Evolutionary conservation across 2,888 invertebrate genomes (phyloP).

Genomic region (Endotricha flammealis): DNA sequence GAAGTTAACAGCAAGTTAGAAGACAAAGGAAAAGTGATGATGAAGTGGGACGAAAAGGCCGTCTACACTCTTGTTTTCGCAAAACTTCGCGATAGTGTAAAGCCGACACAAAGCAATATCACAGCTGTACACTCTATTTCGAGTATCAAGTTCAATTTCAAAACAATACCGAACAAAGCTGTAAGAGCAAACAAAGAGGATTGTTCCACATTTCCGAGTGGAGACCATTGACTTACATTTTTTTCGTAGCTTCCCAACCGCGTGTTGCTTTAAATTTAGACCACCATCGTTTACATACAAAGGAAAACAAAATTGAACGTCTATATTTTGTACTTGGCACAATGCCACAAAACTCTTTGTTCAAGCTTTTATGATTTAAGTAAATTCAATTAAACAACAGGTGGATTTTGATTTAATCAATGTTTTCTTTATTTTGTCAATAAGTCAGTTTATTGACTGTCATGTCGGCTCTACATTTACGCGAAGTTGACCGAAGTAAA

Average conservation of each 20-base stretch:
- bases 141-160: constrained; percentile 7
- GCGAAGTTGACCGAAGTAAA: too few species aligned
- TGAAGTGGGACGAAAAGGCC: too few species aligned
- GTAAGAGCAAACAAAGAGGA: constrained; percentile 10
- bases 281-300: constrained; percentile 45
- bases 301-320: constrained; percentile 41
- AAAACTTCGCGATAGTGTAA: too few species aligned
- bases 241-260: constrained; percentile 18
- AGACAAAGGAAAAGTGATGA: too few species aligned
- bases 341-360: constrained; percentile 58
- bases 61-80: too few species aligned
- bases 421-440: too few species aligned
- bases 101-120: constrained; percentile 30
- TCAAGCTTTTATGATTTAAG: constrained; percentile 49
- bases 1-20: too few species aligned
- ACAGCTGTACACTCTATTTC: constrained; percentile 2
- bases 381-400: constrained; percentile 24
- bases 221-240: constrained; percentile 26
- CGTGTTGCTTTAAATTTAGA: constrained; percentile 38
- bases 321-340: constrained; percentile 41
- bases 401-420: background rate
- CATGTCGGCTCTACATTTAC: too few species aligned
- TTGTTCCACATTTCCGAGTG: constrained; percentile 9
- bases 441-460: too few species aligned
- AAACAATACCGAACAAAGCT: background rate